A percentile compares a stretch with the other conserved stretches of the same genome.
These are phyloP conservation scores for Sussaba pulchella DNA, from an alignment of 2,888 invertebrate species.

Conservation along the genomic window DNA sequence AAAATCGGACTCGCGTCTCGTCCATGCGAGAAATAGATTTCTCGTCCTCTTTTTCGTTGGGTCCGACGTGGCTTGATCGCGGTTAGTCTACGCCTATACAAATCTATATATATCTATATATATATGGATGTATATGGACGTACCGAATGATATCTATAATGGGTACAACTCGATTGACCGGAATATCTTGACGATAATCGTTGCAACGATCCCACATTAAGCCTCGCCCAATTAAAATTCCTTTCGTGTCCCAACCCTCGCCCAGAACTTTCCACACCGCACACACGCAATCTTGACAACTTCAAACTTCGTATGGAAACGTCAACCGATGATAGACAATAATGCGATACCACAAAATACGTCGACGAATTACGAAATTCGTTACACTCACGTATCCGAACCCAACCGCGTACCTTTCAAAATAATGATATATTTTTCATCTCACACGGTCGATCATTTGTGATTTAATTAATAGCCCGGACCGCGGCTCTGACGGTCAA, in stretches of 20 bases:
- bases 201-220: slow-evolving; percentile 40
- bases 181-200: slow-evolving; percentile 49
- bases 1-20: neutral
- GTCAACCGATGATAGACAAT: slow-evolving; percentile 50
- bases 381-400: neutral
- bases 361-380: neutral
- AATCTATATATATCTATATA: neutral
- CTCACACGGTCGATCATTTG: neutral
- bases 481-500: too few species aligned
- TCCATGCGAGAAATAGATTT: slow-evolving; percentile 2
- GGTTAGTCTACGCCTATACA: neutral
- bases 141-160: neutral
- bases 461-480: neutral
- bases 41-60: slow-evolving; percentile 5
- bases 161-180: slow-evolving; percentile 35
- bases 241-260: slow-evolving; percentile 46
- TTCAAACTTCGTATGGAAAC: slow-evolving; percentile 65
- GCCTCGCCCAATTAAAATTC: slow-evolving; percentile 68
- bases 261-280: slow-evolving; percentile 37
- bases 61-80: slow-evolving; percentile 20
- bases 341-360: neutral
- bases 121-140: too few species aligned
- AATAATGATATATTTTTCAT: neutral
- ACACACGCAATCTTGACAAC: too few species aligned
- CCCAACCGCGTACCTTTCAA: neutral